These are phyloP conservation scores for Poeciliopsis prolifica DNA, from an alignment of 2,113 vertebrate genomes.

Conservation along the genomic window DNA sequence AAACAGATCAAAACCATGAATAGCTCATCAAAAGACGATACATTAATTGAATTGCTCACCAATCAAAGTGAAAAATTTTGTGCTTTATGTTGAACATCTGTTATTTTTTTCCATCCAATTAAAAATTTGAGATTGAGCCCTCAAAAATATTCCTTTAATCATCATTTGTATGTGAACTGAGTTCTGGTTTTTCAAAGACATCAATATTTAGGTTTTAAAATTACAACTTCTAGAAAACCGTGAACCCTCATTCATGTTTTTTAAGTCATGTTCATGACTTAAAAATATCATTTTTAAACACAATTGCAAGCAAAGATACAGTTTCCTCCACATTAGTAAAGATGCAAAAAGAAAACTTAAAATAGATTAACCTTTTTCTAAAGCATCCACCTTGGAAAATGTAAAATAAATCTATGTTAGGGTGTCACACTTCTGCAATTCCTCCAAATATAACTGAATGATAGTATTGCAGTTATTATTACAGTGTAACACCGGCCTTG, in stretches of 20 bases:
- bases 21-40: not conserved
- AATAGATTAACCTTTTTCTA: not conserved
- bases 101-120: not conserved
- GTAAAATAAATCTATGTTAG: not conserved
- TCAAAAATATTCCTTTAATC: not conserved
- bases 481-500: no score
- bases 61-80: no score
- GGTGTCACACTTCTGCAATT: not conserved
- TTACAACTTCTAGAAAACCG: not conserved
- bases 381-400: not conserved
- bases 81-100: not conserved
- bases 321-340: not conserved
- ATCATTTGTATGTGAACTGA: not conserved
- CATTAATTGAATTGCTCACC: not conserved
- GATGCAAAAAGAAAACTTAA: not conserved
- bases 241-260: not conserved
- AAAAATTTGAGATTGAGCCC: not conserved
- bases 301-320: not conserved
- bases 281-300: not conserved
- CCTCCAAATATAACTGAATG: not conserved
- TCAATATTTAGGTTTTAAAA: no score
- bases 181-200: not conserved
- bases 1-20: not conserved
- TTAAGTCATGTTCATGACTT: not conserved
- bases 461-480: not conserved